Evolutionary conservation across 1,140 invertebrate genomes (phyloP), one percentile per base, ranked within the genome.

Genomic region (Paralvinella palmiformis): DNA sequence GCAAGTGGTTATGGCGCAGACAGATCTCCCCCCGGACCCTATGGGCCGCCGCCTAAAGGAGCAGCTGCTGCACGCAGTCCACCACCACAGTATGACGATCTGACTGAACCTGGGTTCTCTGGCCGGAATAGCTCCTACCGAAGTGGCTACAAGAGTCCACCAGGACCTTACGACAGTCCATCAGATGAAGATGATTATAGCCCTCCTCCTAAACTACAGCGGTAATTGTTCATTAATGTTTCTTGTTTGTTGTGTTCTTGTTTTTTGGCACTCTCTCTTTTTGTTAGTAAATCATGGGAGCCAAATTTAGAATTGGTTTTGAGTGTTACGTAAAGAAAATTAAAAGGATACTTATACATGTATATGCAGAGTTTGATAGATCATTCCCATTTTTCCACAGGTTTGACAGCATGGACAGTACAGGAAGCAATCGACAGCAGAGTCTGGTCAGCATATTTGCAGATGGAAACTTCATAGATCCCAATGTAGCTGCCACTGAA

Each of bases 211-310:
- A 60, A 60, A 27, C 33, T 60, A 27, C 69, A 73, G 41, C 69
- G 69, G 69, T 84, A 58, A 81, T n/a, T n/a, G n/a, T n/a, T n/a
- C n/a, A n/a, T n/a, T n/a, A 71, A 73, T 37, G 79, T 73, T 1
- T 76, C 79, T 66, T 74, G 71, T n/a, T 75, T 79, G 75, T 80
- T n/a, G 10, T 41, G 37, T 41, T 41, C 37, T 41, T 41, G 10
- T 10, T 41, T 41, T 41, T 41, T 10, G n/a, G 10, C n/a, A n/a
- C n/a, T n/a, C n/a, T n/a, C n/a, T n/a, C n/a, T n/a, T n/a, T n/a
- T n/a, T n/a, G n/a, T n/a, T n/a, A n/a, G n/a, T n/a, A n/a, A n/a
- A n/a, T n/a, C n/a, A n/a, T n/a, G n/a, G n/a, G n/a, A n/a, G n/a
- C n/a, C n/a, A n/a, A n/a, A n/a, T n/a, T n/a, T n/a, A n/a, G n/a